Percentiles rank a stretch among this genome's conserved stretches.
These are phyloP conservation scores for Arizona elegans DNA, from an alignment of 2,113 vertebrate genomes.

Conservation along the genomic window DNA sequence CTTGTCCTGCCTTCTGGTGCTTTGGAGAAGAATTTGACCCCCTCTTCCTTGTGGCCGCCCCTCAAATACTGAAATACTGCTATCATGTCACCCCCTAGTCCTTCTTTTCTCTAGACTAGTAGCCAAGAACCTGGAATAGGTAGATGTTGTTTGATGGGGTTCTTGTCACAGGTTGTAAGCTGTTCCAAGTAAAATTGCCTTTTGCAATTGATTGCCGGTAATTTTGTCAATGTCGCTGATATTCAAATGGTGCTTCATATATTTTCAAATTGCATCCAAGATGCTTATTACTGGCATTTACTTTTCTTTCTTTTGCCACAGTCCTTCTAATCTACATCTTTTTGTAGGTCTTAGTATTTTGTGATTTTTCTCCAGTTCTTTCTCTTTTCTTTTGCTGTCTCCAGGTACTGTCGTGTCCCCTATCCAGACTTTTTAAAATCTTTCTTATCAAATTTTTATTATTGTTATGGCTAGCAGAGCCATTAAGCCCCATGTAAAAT, in stretches of 20 bases:
- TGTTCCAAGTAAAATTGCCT: neutral
- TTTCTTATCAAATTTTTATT: neutral
- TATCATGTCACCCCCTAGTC: too few species aligned
- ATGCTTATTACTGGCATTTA: neutral
- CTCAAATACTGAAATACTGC: too few species aligned
- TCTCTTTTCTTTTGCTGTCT: neutral
- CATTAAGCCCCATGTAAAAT: neutral
- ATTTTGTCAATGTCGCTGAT: neutral
- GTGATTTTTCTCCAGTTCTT: neutral
- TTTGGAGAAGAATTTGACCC: too few species aligned
- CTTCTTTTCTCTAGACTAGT: neutral
- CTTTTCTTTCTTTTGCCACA: neutral
- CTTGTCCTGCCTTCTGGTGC: too few species aligned
- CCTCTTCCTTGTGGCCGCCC: too few species aligned
- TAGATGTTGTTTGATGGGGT: neutral
- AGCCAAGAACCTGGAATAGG: neutral
- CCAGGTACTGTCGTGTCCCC: neutral
- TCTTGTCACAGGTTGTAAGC: neutral
- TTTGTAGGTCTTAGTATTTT: neutral
- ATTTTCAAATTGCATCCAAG: neutral
- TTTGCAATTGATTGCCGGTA: neutral
- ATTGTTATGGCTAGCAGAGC: neutral
- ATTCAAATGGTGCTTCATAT: neutral
- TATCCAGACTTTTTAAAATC: neutral
- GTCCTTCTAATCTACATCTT: neutral